Percentiles rank a stretch among this genome's conserved stretches.
Conservation (phyloP, 2,888 invertebrate genomes). For the Dynastes hyllus region DNA sequence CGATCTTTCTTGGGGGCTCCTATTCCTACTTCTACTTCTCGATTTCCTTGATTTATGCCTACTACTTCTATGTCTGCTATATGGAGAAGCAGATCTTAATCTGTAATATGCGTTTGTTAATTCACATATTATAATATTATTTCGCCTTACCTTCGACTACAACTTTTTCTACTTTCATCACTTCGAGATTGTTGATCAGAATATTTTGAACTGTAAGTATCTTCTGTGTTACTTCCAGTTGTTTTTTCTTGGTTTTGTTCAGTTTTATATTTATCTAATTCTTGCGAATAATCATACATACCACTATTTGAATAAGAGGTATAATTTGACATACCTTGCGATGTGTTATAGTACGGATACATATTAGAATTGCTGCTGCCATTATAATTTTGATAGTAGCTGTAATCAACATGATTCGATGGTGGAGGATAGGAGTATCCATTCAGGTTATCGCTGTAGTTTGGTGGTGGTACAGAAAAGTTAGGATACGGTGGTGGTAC, state of each 20-base stretch:
- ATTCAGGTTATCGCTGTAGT: slow-evolving; percentile 21
- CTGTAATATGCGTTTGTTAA: not conserved
- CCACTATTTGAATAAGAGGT: not conserved
- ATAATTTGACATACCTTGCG: not conserved
- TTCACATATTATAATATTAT: not conserved
- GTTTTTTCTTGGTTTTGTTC: slow-evolving; percentile 53
- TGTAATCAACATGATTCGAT: slow-evolving; percentile 36
- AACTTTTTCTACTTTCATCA: slow-evolving; percentile 12
- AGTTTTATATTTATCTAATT: slow-evolving; percentile 59
- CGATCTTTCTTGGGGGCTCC: slow-evolving; percentile 16
- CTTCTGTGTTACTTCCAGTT: not conserved
- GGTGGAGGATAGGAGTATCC: slow-evolving; percentile 43
- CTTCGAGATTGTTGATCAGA: slow-evolving; percentile 1
- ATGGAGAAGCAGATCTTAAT: slow-evolving; percentile 47
- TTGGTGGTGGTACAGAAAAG: slow-evolving; percentile 51
- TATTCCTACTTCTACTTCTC: slow-evolving; percentile 37
- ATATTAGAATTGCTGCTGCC: not conserved
- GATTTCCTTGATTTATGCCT: slow-evolving; percentile 23
- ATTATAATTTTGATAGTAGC: slow-evolving; percentile 44
- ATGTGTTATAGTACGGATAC: slow-evolving; percentile 19
- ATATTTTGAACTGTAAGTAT: not conserved
- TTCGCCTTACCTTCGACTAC: not conserved
- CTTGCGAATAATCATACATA: slow-evolving; percentile 56
- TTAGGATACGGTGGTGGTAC: slow-evolving; percentile 42
- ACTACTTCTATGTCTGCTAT: slow-evolving; percentile 16